Evolutionary conservation across 2,888 invertebrate genomes (phyloP).

Genomic region (Metacarcinus magister): DNA sequence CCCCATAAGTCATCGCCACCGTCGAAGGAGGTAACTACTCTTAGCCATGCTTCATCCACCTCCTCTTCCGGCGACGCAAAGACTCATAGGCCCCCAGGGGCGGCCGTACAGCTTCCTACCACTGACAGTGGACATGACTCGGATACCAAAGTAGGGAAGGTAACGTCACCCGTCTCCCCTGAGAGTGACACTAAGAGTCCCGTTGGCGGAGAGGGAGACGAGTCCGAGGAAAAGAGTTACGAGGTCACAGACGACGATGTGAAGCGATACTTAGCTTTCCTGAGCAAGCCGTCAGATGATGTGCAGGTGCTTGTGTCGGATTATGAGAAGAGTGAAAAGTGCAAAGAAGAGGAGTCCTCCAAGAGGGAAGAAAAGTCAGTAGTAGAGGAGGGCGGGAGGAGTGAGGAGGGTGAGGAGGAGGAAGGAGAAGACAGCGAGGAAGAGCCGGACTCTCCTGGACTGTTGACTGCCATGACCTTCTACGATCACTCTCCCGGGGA

Average conservation of each 20-base stretch:
- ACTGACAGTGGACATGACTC: slow-evolving; percentile 59
- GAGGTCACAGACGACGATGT: slow-evolving; percentile 81
- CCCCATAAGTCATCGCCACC: slow-evolving; percentile 53
- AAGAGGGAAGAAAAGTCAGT: slow-evolving; percentile 63
- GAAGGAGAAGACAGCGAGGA: slow-evolving; percentile 76
- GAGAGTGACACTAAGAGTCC: slow-evolving; percentile 63
- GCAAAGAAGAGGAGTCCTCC: slow-evolving; percentile 48
- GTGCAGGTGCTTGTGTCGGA: background rate
- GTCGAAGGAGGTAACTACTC: slow-evolving; percentile 72
- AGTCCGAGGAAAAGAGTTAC: slow-evolving; percentile 64
- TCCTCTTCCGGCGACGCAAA: slow-evolving; percentile 35
- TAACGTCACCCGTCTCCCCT: slow-evolving; percentile 54
- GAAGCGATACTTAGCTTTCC: slow-evolving; percentile 80
- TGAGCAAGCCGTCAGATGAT: slow-evolving; percentile 71
- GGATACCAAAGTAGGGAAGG: slow-evolving; percentile 49
- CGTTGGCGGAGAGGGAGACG: slow-evolving; percentile 22
- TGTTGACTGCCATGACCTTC: slow-evolving; percentile 75
- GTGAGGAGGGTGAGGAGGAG: slow-evolving; percentile 73
- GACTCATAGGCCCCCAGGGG: slow-evolving; percentile 4
- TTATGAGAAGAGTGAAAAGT: background rate
- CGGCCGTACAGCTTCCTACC: slow-evolving; percentile 20
- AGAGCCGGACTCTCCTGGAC: slow-evolving; percentile 71
- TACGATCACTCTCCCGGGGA: slow-evolving; percentile 84
- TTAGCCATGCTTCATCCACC: slow-evolving; percentile 62
- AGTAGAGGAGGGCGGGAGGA: slow-evolving; percentile 62